phyloP scores from a whole-genome alignment of 35 echinoderm and acorn worm species.

The Patiria miniata region DNA sequence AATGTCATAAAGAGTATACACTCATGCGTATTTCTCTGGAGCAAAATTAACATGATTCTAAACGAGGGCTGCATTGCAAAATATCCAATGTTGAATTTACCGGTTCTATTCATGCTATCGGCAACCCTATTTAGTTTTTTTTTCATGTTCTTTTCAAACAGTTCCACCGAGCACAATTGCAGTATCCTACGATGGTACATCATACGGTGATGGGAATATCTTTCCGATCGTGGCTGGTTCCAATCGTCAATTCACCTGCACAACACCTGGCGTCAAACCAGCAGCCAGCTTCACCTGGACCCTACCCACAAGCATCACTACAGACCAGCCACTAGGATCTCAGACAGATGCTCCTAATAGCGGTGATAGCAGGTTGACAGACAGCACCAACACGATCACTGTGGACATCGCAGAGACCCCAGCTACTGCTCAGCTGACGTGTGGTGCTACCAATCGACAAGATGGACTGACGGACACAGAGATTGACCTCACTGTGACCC shows the following conservation, averaged over 20 bases:
- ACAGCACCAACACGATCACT: neutral
- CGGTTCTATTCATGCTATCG: too few relatives aligned
- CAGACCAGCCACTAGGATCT: neutral
- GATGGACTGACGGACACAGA: neutral
- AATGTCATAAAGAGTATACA: too few relatives aligned
- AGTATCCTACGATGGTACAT: neutral
- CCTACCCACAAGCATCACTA: neutral
- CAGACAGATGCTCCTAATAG: neutral
- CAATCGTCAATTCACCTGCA: neutral
- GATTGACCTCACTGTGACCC: neutral
- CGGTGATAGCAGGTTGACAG: neutral
- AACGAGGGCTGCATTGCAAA: too few relatives aligned
- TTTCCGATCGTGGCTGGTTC: neutral
- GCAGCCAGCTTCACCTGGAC: slow-evolving; percentile 13
- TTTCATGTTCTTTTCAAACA: neutral
- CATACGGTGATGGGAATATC: neutral
- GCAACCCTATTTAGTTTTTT: too few relatives aligned
- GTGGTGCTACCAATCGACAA: slow-evolving; percentile 17
- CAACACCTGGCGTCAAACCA: neutral
- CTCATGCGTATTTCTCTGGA: too few relatives aligned
- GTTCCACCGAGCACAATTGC: neutral
- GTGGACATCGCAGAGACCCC: neutral
- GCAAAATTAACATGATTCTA: too few relatives aligned
- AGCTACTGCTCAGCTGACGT: neutral
- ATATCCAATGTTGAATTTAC: too few relatives aligned